Base-by-base conservation (phyloP, 2,797 vertebrate genomes). In the Tragopan temminckii region DNA sequence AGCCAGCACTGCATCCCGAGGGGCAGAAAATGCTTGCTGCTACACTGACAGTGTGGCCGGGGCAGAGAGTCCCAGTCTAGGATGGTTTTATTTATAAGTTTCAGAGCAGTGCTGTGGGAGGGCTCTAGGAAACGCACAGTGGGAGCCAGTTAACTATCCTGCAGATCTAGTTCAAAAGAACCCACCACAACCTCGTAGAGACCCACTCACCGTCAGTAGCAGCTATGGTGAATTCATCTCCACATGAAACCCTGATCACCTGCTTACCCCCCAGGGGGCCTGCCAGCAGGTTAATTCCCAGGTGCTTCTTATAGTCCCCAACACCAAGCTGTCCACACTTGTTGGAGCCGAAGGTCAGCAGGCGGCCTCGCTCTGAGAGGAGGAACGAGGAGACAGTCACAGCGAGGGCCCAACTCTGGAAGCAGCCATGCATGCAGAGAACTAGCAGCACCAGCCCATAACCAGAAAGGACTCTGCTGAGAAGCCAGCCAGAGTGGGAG, bases 311-410 rank as follows among this genome's bases (percentile, higher is more conserved):
- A 43, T 99, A 99, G 97, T 99, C 99, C 70, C 99, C 99, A 78
- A 99, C 99, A 17, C 99, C 99, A 76, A 99, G 98, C 97, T 99
- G 99, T 23, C 99, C 99, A 0, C 98, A 99, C 95, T 99, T 99
- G 97, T 99, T 99, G 96, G 98, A 99, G 55, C 99, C 99, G 33
- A 99, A 99, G 24, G 99, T 99, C 95, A 99, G 97, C 87, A 99
- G 97, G 35, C 99, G 98, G 48, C 99, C 99, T 64, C 99, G 98
- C 77, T 98, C 99, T 99, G 96, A 69, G 10, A 94, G 57, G 92
- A 75, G 70, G 93, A 96, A 90, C 5, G 62, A 96, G 36, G 50
- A 93, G 53, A 94, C 15, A 79, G 62, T 84, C 36, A 93, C 59
- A 69, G 64, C 4, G 0, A 88, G 81, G 40, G 78, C 64, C 64